Evolutionary conservation across 2,797 vertebrate genomes (phyloP).

Genomic region (Crocidura indochinensis): DNA sequence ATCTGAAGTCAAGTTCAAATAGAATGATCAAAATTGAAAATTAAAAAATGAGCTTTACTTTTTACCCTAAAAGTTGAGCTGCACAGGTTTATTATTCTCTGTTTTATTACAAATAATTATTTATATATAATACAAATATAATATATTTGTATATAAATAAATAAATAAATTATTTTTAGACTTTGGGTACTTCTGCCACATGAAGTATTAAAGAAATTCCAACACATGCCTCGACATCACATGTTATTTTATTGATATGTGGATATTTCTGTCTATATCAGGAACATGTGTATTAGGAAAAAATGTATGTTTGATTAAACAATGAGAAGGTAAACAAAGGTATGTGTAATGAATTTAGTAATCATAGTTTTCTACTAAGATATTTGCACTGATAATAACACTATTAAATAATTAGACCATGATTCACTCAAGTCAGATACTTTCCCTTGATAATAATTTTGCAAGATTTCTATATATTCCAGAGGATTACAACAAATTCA

Average conservation of each 20-base stretch:
- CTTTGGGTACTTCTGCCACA: not conserved
- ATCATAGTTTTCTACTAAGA: constrained; percentile 47
- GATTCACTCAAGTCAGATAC: constrained; percentile 8
- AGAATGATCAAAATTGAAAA: constrained; percentile 51
- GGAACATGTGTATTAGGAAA: constrained; percentile 49
- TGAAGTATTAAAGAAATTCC: constrained; percentile 46
- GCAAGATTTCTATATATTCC: not conserved
- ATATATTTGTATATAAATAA: no score
- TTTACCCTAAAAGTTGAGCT: constrained; percentile 36
- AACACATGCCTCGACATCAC: constrained; percentile 10
- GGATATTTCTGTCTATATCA: not conserved
- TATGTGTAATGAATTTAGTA: constrained; percentile 58
- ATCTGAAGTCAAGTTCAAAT: constrained; percentile 39
- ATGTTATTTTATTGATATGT: not conserved
- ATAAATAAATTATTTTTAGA: constrained; percentile 35
- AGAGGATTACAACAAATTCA: constrained; percentile 31
- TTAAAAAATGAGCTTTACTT: constrained; percentile 42
- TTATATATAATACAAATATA: no score
- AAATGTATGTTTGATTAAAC: constrained; percentile 63
- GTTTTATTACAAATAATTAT: constrained; percentile 50
- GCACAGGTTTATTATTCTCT: not conserved
- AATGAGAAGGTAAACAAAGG: constrained; percentile 57
- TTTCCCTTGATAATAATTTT: constrained; percentile 53
- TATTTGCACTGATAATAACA: constrained; percentile 50
- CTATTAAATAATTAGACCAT: constrained; percentile 68